These are phyloP conservation scores for Lordiphosa fenestrarum DNA, from an alignment of 2,888 invertebrate species.

Conservation along the genomic window DNA sequence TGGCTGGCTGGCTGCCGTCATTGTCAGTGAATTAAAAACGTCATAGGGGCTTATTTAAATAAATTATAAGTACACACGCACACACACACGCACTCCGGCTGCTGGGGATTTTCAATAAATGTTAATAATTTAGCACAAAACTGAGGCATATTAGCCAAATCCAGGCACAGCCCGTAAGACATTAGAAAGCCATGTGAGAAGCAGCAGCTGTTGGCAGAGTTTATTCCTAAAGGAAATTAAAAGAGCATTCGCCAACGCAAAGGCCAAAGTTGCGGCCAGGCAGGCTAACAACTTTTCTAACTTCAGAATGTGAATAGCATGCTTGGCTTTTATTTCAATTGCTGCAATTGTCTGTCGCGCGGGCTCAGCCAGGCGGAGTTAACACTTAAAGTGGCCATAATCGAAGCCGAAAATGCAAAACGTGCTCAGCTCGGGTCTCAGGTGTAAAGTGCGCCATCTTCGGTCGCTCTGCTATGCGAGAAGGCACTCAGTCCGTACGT, in stretches of 20 bases:
- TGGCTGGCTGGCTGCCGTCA: slow-evolving; percentile 32
- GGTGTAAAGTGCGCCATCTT: slow-evolving; percentile 38
- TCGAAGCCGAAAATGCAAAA: slow-evolving; percentile 65
- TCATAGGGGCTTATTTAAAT: slow-evolving; percentile 76
- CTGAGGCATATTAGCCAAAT: slow-evolving; percentile 61
- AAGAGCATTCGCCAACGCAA: slow-evolving; percentile 25
- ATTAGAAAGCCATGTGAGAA: slow-evolving; percentile 69
- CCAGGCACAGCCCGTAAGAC: slow-evolving; percentile 35
- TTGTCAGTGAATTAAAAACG: slow-evolving; percentile 75
- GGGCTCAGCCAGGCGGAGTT: slow-evolving; percentile 27
- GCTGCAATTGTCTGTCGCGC: slow-evolving; percentile 17
- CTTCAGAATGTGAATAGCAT: slow-evolving; percentile 22
- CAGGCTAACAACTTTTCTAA: no score
- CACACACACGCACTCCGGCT: slow-evolving; percentile 8
- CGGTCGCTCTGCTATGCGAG: slow-evolving; percentile 29
- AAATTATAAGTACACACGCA: slow-evolving; percentile 63
- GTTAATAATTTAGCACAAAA: slow-evolving; percentile 65
- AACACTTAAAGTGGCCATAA: slow-evolving; percentile 63
- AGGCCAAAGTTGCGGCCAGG: slow-evolving; percentile 26
- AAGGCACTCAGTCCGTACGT: background rate
- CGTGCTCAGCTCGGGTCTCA: slow-evolving; percentile 50
- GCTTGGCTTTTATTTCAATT: slow-evolving; percentile 46
- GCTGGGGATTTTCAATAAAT: slow-evolving; percentile 60
- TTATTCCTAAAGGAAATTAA: slow-evolving; percentile 68
- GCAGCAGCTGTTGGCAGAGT: slow-evolving; percentile 36